Conservation (phyloP, 1,140 invertebrate genomes). For the Lordiphosa collinella region DNA sequence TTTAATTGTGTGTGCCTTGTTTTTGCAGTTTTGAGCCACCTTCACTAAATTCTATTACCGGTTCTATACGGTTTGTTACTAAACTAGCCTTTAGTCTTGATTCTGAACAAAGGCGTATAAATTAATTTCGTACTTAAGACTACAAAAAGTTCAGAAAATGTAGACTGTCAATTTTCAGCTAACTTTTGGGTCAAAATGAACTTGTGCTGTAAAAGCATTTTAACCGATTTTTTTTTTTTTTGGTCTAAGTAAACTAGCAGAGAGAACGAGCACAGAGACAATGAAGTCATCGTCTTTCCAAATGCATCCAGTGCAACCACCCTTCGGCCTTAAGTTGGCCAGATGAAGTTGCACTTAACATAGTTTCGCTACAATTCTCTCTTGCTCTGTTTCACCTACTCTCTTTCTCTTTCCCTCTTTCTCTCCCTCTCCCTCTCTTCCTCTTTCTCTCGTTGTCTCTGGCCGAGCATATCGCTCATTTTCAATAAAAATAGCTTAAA, state of each 20-base stretch:
- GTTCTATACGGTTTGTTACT: too few relatives aligned
- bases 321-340: conserved; percentile 18
- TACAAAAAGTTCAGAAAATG: too few relatives aligned
- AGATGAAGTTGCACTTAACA: conserved; percentile 59
- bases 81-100: too few relatives aligned
- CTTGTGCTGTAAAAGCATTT: background rate
- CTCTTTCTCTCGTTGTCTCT: conserved; percentile 21
- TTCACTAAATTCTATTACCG: too few relatives aligned
- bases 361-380: conserved; percentile 36
- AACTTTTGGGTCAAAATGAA: too few relatives aligned
- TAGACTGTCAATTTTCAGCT: too few relatives aligned
- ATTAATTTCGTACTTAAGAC: too few relatives aligned
- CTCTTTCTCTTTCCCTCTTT: conserved; percentile 4
- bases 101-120: too few relatives aligned
- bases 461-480: conserved; percentile 68
- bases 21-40: too few relatives aligned
- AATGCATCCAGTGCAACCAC: conserved; percentile 37
- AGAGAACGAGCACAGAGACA: conserved; percentile 40
- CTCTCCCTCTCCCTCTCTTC: conserved; percentile 10
- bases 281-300: conserved; percentile 54
- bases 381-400: conserved; percentile 13
- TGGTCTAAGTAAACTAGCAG: background rate
- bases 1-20: too few relatives aligned
- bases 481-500: conserved; percentile 78
- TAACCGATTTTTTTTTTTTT: background rate